Conservation (phyloP, 2,113 vertebrate genomes). For the Bettongia penicillata region DNA sequence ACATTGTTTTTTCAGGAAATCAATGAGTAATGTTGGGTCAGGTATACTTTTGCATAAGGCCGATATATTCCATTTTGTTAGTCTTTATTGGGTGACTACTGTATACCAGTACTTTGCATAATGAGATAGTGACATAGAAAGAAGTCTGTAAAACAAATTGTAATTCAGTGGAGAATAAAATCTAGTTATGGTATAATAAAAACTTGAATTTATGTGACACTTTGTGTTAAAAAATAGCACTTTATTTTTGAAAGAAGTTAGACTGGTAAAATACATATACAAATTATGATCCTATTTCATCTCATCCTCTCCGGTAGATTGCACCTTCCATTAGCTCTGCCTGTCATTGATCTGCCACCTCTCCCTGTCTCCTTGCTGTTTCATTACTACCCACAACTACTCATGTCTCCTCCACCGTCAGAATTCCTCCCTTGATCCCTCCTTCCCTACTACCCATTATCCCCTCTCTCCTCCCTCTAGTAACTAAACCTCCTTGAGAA, state of each 20-base stretch:
- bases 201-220: background rate
- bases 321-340: no score
- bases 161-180: background rate
- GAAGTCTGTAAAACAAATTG: background rate
- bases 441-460: no score
- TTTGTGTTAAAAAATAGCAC: background rate
- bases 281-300: no score
- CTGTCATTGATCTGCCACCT: no score
- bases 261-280: background rate
- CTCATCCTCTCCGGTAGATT: no score
- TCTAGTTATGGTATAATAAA: background rate
- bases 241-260: background rate
- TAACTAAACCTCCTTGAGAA: no score
- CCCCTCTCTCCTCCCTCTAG: no score
- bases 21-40: background rate
- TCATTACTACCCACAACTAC: no score
- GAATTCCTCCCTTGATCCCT: no score
- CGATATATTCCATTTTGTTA: background rate
- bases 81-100: background rate
- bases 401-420: no score
- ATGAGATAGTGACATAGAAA: background rate
- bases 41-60: background rate
- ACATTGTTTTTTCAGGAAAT: background rate
- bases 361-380: no score
- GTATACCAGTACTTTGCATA: background rate